These are phyloP conservation scores for Catostomus latipinnis DNA, from an alignment of 2,797 vertebrate genomes.

Conservation along the genomic window DNA sequence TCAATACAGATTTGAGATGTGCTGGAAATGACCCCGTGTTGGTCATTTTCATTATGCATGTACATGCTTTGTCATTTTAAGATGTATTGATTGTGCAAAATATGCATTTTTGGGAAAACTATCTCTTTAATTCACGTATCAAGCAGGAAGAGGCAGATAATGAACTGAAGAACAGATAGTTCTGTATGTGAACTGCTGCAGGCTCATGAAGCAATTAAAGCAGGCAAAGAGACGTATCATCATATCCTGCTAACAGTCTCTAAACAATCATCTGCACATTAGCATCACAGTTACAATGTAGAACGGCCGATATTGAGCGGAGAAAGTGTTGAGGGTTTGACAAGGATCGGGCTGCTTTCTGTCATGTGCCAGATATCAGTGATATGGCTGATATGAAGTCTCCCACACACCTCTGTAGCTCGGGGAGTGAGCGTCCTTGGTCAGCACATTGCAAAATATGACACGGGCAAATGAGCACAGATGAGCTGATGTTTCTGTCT, in stretches of 20 bases:
- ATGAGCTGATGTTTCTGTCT: constrained; percentile 41
- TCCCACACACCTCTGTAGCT: constrained; percentile 44
- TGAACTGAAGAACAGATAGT: constrained; percentile 37
- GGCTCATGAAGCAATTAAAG: constrained; percentile 51
- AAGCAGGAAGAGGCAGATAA: constrained; percentile 8
- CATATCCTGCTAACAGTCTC: constrained; percentile 2
- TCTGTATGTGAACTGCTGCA: constrained; percentile 43
- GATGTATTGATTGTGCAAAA: too few relatives aligned
- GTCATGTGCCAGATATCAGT: constrained; percentile 23
- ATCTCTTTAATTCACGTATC: neutral
- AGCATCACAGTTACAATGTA: neutral
- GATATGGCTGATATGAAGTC: constrained; percentile 39
- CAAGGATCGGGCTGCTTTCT: constrained; percentile 6
- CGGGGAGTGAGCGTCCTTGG: constrained; percentile 32
- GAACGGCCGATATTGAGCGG: neutral
- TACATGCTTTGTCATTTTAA: too few relatives aligned
- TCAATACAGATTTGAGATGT: too few relatives aligned
- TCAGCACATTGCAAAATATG: constrained; percentile 50
- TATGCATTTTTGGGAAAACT: too few relatives aligned
- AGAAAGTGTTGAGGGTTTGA: neutral
- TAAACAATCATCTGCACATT: neutral
- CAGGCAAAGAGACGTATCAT: constrained; percentile 19
- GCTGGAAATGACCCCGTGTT: too few relatives aligned
- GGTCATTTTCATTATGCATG: too few relatives aligned
- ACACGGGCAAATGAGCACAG: constrained; percentile 47